Evolutionary conservation across 1,140 invertebrate genomes (phyloP), one percentile per base, ranked within the genome.

Genomic region (Zaprionus lachaisei): DNA sequence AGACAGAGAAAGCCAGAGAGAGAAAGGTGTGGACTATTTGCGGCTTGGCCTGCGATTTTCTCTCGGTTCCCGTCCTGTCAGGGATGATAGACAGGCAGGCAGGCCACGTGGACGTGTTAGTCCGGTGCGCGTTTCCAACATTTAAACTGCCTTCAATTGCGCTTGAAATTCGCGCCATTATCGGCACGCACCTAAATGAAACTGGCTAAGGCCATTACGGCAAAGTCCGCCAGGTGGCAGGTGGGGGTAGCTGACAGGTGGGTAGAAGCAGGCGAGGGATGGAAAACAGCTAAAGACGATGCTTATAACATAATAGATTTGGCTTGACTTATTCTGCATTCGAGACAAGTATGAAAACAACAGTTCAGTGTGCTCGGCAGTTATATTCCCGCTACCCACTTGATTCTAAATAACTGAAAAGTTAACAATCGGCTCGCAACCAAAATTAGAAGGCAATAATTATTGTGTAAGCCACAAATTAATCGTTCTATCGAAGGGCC

Each of bases 161-260:
- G 83, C 72, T 72, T 86, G 82, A 85, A 81, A 84, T 84, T 85
- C 79, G 74, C 63, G 49, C 82, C 70, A 84, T 85, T 84, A 79
- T 69, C 82, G 54, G 74, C 80, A 84, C 78, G 81, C 67, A 73
- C 60, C 55, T 69, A 78, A 65, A 41, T 71, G 73, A 62, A 79
- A 72, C 51, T 55, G 60, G 65, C 28, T 57, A 15, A 24, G 41
- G 37, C 49, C 54, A 69, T 7, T 28, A 31, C 11, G 20, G 49
- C 34, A 14, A 47, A 49, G 47, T 15, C 15, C 31, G 31, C 1
- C 12, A 15, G 47, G 5, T 54, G 31, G 31, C 9, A 51, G 20
- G 0, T 51, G 47, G 12, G 22, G 17, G 47, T 4, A 24, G 20
- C 20, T 51, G n/a, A 9, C 41, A 47, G n/a, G 41, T 47, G 41